Evolutionary conservation across 2,797 vertebrate species (phyloP), one percentile per base, ranked within the genome.

Genomic region (Microctenopoma stevenorrisi): DNA sequence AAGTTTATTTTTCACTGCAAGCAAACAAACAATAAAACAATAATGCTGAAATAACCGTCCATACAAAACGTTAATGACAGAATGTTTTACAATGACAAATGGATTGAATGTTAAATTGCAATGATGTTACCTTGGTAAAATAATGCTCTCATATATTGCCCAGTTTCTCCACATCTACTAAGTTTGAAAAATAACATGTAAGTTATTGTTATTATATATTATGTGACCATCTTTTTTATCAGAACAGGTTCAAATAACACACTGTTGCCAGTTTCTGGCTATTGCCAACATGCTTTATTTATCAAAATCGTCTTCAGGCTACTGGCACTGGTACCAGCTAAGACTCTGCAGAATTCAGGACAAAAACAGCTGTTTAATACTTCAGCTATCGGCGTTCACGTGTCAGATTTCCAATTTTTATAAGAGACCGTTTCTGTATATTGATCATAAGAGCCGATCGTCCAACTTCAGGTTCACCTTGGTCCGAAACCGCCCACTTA

Each of bases 401-500:
- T 38, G 76, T 77, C 82, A 87, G 63, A 70, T 89, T 90, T 92
- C 82, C 72, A 83, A 76, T 88, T 86, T 83, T 82, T 65, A 46
- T 87, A 75, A 84, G 76, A 83, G 76, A 83, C 78, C 72, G 74
- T 88, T 88, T 84, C 71, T 35, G 7, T 8, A 35, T 35, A 79
- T 61, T 74, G 81, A 88, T 83, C 87, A 88, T 87, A 80, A 74
- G 81, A 87, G 69, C 74, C 14, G 14, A 78, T 81, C 57, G 55
- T 87, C 89, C 85, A 91, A 85, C 80, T 85, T 89, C 86, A 86
- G 82, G 83, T 89, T 88, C 79, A 91, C 89, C 88, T 84, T 71
- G 59, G 76, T 89, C 88, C 91, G 89, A 90, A 91, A 83, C 85
- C 89, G 83, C 90, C 90, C 86, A 88, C 86, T 88, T 85, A 79